A percentile compares a stretch with the other conserved stretches of the same genome.
phyloP scores from a whole-genome alignment of 2,797 vertebrate species.

The Melopsittacus undulatus region DNA sequence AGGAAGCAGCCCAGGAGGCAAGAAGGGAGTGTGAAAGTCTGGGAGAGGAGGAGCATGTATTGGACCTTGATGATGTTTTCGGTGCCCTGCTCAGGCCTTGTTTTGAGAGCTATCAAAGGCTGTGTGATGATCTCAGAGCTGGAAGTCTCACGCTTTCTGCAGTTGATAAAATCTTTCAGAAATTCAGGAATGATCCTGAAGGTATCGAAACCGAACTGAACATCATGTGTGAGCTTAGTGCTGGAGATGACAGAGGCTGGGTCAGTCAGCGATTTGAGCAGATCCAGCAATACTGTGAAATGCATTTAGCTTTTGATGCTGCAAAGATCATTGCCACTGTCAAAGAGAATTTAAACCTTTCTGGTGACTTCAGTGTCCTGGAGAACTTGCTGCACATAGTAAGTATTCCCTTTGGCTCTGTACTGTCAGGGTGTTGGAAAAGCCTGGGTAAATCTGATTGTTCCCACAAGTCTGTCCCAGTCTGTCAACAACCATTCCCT shows the following conservation, averaged over 20 bases:
- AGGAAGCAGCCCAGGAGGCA: conserved; percentile 62
- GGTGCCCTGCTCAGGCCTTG: conserved; percentile 73
- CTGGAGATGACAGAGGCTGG: conserved; percentile 73
- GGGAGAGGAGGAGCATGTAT: fast-evolving
- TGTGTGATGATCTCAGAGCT: conserved; percentile 78
- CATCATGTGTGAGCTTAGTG: conserved; percentile 73
- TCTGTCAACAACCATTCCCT: not conserved
- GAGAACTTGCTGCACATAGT: conserved; percentile 42
- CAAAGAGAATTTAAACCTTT: conserved; percentile 81
- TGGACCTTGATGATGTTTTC: conserved; percentile 54
- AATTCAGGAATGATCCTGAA: conserved; percentile 78
- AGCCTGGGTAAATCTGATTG: not conserved
- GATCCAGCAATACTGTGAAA: conserved; percentile 89
- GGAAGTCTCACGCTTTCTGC: conserved; percentile 81
- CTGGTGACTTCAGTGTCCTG: conserved; percentile 83
- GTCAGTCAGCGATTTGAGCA: conserved; percentile 81
- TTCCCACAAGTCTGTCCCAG: not conserved
- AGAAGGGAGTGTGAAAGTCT: not conserved
- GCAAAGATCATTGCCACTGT: conserved; percentile 83
- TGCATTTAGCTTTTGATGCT: conserved; percentile 85
- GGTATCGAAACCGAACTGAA: conserved; percentile 77
- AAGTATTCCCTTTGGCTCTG: not conserved
- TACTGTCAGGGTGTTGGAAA: not conserved
- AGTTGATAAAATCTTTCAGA: conserved; percentile 80
- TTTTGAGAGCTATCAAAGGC: conserved; percentile 50